A percentile compares a stretch with the other conserved stretches of the same genome.
These are phyloP conservation scores for Ceyx melanurus DNA, from an alignment of 2,113 vertebrate genomes.

Conservation along the genomic window DNA sequence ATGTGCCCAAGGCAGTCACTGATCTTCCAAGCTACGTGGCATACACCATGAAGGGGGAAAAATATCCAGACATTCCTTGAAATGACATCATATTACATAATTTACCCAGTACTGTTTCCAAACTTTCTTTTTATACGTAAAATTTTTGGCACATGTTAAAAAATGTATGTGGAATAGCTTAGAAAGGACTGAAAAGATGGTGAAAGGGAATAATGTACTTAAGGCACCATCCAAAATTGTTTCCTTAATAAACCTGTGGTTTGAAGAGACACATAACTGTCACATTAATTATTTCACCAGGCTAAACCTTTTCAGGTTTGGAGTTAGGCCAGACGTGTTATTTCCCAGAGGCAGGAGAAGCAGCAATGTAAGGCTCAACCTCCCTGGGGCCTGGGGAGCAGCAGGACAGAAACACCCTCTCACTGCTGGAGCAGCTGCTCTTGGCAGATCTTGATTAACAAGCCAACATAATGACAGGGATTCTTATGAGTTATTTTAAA, in stretches of 20 bases:
- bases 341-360: neutral
- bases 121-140: neutral
- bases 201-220: neutral
- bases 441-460: neutral
- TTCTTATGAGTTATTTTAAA: neutral
- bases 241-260: neutral
- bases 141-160: neutral
- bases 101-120: slow-evolving; percentile 29
- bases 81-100: slow-evolving; percentile 44
- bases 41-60: neutral
- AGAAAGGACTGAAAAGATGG: neutral
- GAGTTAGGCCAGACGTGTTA: neutral
- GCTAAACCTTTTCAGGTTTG: neutral
- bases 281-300: neutral
- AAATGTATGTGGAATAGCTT: neutral
- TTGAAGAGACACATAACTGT: neutral
- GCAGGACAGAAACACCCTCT: neutral
- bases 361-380: neutral
- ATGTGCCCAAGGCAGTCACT: neutral
- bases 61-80: neutral
- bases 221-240: neutral
- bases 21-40: slow-evolving; percentile 45
- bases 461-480: neutral
- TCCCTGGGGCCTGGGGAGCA: neutral
- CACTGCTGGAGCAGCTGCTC: neutral